phyloP scores from a whole-genome alignment of 1,140 invertebrate species.

The Planococcus citri region DNA sequence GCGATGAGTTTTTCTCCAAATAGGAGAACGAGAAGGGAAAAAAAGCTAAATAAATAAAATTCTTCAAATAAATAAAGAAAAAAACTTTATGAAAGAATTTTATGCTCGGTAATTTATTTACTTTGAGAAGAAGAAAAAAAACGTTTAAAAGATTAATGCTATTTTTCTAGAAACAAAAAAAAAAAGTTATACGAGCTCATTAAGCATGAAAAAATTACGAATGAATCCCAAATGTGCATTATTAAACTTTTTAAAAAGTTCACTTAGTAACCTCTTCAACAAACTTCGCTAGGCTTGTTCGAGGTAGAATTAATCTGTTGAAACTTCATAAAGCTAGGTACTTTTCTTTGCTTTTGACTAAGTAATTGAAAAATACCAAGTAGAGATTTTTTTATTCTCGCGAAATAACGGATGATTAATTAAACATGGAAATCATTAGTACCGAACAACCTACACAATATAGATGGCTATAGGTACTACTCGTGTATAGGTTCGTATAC shows the following conservation, averaged over 20 bases:
- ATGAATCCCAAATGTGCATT: not conserved
- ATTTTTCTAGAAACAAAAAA: not conserved
- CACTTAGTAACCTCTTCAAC: not conserved
- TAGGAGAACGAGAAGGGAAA: too few relatives aligned
- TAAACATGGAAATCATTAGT: not conserved
- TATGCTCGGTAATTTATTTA: not conserved
- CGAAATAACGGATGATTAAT: not conserved
- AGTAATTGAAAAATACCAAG: not conserved
- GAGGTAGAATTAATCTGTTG: not conserved
- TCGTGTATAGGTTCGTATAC: too few relatives aligned
- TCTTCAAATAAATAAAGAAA: not conserved
- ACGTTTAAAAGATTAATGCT: not conserved
- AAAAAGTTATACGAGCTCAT: not conserved
- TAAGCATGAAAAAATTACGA: not conserved
- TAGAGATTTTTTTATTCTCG: not conserved
- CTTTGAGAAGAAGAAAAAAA: not conserved
- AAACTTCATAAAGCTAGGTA: not conserved
- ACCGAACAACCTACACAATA: too few relatives aligned
- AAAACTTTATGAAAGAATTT: constrained; percentile 8
- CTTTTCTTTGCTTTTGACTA: not conserved
- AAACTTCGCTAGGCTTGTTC: not conserved
- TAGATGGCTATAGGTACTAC: too few relatives aligned
- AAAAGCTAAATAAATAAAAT: constrained; percentile 9
- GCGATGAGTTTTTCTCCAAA: not conserved
- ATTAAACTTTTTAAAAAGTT: not conserved